Evolutionary conservation across 2,113 vertebrate genomes (phyloP), one percentile per base, ranked within the genome.

Genomic region (Glaucidium brasilianum): DNA sequence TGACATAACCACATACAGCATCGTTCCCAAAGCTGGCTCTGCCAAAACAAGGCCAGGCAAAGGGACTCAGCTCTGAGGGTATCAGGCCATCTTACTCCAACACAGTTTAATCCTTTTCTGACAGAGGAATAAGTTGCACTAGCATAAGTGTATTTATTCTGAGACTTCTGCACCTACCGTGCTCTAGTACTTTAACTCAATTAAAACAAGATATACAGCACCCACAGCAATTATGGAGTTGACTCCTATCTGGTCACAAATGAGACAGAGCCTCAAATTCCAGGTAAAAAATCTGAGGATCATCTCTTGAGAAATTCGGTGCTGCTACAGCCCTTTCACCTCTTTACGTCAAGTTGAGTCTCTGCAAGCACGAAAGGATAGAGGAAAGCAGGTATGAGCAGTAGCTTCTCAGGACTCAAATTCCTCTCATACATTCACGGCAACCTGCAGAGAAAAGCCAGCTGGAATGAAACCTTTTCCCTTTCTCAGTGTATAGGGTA

Each of bases 361-460:
- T 66, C 64, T 12, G 7, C 49, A 67, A 62, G 30, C 25, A 52
- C 0, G 21, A 35, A 66, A 55, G 19, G 7, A 39, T 0, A 50
- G 74, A 66, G 37, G 37, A 80, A 55, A 86, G 82, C 85, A 97
- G 75, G 90, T 90, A 94, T 4, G 0, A 81, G 75, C 39, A 79
- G 82, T 19, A 91, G 56, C 67, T 92, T 50, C 72, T 74, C 53
- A 50, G 34, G 13, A 79, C 29, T 78, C 60, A 78, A 63, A 96
- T 85, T 94, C 95, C 85, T 84, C 78, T 91, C 85, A 77, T 84
- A 35, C 47, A 49, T 82, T 18, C 82, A 85, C 20, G 74, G 78
- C 50, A 76, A 41, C 39, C 18, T 60, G 43, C 84, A 90, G 69
- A 88, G n/a, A 47, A n/a, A 85, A 78, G 63, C 30, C 77, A 91